Conservation (phyloP, 2,113 vertebrate species). For the Myotis yumanensis region DNA sequence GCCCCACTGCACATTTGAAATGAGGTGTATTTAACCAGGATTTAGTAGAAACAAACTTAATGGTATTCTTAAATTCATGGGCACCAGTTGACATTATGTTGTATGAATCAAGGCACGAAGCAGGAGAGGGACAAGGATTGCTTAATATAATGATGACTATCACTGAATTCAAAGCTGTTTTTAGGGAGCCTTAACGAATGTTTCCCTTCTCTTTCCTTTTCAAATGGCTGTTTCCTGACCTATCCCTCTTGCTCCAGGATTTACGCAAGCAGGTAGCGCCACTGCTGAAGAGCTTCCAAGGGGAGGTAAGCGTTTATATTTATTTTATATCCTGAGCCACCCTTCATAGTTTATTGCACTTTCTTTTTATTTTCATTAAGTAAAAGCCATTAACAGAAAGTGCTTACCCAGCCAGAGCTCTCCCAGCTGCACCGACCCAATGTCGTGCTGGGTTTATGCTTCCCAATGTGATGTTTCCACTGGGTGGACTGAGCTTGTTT, state of each 20-base stretch:
- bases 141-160: neutral
- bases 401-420: neutral
- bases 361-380: neutral
- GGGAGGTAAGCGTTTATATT: constrained; percentile 91
- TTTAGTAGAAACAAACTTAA: neutral
- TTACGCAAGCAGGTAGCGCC: constrained; percentile 99
- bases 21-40: neutral
- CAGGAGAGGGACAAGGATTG: neutral
- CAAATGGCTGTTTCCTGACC: constrained; percentile 58
- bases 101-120: neutral
- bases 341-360: rapidly evolving
- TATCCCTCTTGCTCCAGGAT: constrained; percentile 87
- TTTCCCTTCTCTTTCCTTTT: constrained; percentile 65
- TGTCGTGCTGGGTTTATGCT: rapidly evolving
- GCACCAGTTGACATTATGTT: rapidly evolving
- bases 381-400: neutral
- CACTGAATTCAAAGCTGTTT: neutral
- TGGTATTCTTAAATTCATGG: neutral
- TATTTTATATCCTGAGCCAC: rapidly evolving
- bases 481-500: neutral
- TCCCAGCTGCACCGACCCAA: neutral
- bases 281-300: constrained; percentile 99
- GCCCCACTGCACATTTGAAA: neutral
- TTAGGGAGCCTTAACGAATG: constrained; percentile 39
- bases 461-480: neutral